These are phyloP conservation scores for Esox lucius DNA, from an alignment of 2,797 vertebrate species.

Conservation along the genomic window DNA sequence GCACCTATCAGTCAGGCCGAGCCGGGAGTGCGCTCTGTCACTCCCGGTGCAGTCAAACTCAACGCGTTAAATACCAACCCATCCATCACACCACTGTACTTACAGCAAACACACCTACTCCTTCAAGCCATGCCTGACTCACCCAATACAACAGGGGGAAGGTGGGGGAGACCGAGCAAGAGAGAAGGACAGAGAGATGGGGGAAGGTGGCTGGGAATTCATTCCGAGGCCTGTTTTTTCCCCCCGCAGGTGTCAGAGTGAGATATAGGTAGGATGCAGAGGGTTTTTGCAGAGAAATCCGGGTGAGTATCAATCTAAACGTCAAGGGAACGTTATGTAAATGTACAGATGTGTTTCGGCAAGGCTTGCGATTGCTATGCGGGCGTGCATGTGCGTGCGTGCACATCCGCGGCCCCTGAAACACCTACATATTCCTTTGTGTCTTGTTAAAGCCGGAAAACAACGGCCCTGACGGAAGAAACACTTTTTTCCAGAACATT, in stretches of 20 bases:
- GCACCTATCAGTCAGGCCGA: conserved; percentile 1
- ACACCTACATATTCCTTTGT: conserved; percentile 3
- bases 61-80: neutral
- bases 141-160: neutral
- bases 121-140: neutral
- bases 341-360: neutral
- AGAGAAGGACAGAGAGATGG: no score
- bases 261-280: neutral
- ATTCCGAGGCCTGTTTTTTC: neutral
- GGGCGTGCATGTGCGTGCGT: neutral
- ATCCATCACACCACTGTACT: neutral
- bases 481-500: neutral
- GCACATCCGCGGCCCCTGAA: neutral
- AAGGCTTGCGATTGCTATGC: neutral
- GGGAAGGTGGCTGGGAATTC: neutral
- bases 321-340: neutral
- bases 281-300: neutral
- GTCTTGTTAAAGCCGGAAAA: conserved; percentile 12
- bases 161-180: neutral
- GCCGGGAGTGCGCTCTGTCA: neutral
- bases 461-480: neutral
- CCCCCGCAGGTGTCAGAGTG: neutral
- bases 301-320: neutral
- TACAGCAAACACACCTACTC: neutral
- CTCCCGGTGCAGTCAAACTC: neutral